Conservation (phyloP, 2,797 vertebrate genomes). For the Thripadectes ignobilis region DNA sequence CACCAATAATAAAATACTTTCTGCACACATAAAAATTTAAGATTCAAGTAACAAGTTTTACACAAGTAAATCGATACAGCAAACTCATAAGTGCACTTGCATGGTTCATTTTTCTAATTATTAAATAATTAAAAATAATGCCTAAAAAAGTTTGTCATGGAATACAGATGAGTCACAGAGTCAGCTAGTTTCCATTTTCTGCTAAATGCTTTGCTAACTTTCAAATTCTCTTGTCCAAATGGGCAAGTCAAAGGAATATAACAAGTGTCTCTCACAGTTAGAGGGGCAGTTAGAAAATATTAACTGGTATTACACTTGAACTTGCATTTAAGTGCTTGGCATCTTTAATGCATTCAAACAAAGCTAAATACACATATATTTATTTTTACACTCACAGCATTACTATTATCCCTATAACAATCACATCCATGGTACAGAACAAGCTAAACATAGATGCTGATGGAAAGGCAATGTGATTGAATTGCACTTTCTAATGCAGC, state of each 20-base stretch:
- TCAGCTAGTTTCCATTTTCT: not conserved
- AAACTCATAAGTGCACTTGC: not conserved
- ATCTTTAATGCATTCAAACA: not conserved
- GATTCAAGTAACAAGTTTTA: not conserved
- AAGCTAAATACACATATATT: not conserved
- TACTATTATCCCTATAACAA: not conserved
- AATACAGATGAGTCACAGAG: not conserved
- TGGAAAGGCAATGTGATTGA: not conserved
- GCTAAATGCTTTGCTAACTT: not conserved
- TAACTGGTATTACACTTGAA: not conserved
- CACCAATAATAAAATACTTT: not conserved
- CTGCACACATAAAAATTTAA: not conserved
- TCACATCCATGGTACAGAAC: not conserved
- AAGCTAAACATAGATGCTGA: not conserved
- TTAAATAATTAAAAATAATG: not conserved
- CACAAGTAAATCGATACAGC: rapidly evolving
- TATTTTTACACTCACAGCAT: not conserved
- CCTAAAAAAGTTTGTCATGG: not conserved
- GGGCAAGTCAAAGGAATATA: not conserved
- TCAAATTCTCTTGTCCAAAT: not conserved
- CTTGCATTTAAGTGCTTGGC: not conserved
- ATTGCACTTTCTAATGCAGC: not conserved
- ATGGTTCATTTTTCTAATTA: not conserved
- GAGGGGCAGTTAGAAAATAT: not conserved
- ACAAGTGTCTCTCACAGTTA: not conserved